Evolutionary conservation across 2,113 vertebrate genomes (phyloP).

Genomic region (Anhinga rufa): DNA sequence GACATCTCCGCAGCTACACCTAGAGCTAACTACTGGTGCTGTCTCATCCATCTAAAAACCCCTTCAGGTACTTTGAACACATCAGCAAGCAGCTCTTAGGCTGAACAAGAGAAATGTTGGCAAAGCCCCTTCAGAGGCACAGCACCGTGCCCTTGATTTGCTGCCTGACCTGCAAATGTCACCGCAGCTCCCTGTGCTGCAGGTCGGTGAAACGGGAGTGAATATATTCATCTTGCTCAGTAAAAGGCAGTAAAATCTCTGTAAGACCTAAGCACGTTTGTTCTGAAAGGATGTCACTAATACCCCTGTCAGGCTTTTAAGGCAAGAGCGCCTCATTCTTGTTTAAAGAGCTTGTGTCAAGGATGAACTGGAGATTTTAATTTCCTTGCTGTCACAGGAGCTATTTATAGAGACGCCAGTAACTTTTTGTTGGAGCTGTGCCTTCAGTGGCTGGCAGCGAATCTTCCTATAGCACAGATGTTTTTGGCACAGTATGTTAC

Average conservation of each 20-base stretch:
- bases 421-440: background rate
- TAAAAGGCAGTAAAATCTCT: background rate
- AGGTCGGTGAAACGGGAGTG: fast-evolving
- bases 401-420: background rate
- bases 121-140: background rate
- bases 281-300: background rate
- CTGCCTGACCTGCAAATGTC: background rate
- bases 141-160: background rate
- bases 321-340: background rate
- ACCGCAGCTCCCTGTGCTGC: fast-evolving
- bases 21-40: background rate
- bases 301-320: background rate
- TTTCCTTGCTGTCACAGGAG: background rate
- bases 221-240: background rate
- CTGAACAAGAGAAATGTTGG: background rate
- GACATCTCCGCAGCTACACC: background rate
- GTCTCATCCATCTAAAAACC: background rate
- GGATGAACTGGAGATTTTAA: conserved; percentile 6
- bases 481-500: background rate
- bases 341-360: background rate
- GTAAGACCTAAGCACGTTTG: background rate
- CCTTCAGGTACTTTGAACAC: fast-evolving
- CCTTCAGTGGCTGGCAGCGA: background rate
- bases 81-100: background rate
- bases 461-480: background rate